phyloP scores from a whole-genome alignment of 2,888 invertebrate species.

The Nowickia ferox region DNA sequence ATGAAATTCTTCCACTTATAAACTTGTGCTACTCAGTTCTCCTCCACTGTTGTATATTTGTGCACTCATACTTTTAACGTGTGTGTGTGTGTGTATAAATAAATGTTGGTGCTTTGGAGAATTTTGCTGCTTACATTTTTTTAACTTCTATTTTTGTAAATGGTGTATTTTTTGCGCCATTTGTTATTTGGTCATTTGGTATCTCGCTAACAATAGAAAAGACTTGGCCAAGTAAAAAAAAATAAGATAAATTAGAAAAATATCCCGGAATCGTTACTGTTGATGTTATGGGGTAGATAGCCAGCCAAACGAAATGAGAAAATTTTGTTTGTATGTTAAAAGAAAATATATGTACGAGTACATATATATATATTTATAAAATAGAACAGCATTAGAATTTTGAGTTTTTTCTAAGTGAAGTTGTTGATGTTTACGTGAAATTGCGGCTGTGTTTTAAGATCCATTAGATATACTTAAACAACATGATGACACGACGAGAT shows the following conservation, averaged over 20 bases:
- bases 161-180: conserved; percentile 66
- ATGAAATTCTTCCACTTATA: not conserved
- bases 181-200: conserved; percentile 72
- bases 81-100: not conserved
- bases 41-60: conserved; percentile 7
- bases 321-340: conserved; percentile 7
- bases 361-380: conserved; percentile 35
- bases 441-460: conserved; percentile 69
- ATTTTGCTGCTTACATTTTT: conserved; percentile 45
- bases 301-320: conserved; percentile 61
- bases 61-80: conserved; percentile 3
- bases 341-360: not conserved
- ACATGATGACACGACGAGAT: conserved; percentile 71
- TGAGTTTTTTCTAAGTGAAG: conserved; percentile 9
- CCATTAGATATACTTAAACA: conserved; percentile 70
- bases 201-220: conserved; percentile 61
- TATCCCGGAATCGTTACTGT: conserved; percentile 69
- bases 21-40: not conserved
- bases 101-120: conserved; percentile 39
- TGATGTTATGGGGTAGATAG: conserved; percentile 71
- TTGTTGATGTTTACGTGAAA: conserved; percentile 66
- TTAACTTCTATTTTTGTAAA: conserved; percentile 36
- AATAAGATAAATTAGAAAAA: conserved; percentile 72
- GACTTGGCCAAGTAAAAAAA: conserved; percentile 53
- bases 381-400: conserved; percentile 36